Percentiles rank a stretch among this genome's conserved stretches.
Conservation (phyloP, 2,888 invertebrate genomes). For the Arenicola marina region DNA sequence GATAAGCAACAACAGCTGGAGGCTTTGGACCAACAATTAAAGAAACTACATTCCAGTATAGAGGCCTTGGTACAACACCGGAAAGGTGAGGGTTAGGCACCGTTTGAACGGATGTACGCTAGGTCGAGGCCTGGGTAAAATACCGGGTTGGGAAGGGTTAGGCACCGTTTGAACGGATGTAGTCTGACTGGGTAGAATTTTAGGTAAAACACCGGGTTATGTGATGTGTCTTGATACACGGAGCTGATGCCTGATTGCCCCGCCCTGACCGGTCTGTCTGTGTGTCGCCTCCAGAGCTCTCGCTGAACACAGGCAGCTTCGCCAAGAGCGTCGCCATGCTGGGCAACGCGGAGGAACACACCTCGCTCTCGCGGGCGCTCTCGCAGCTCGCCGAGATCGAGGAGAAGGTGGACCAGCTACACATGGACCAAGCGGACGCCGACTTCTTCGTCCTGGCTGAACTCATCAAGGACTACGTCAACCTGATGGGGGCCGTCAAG, state of each 20-base stretch:
- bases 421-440: slow-evolving; percentile 89
- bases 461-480: slow-evolving; percentile 91
- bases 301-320: slow-evolving; percentile 64
- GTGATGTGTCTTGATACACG: no score
- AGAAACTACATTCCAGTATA: slow-evolving; percentile 83
- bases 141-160: slow-evolving; percentile 71
- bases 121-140: slow-evolving; percentile 83
- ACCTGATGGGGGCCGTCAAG: slow-evolving; percentile 87
- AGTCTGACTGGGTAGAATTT: no score
- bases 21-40: slow-evolving; percentile 83
- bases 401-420: slow-evolving; percentile 72
- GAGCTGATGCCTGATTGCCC: neutral
- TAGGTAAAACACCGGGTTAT: slow-evolving; percentile 83
- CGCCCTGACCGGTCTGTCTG: no score
- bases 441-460: slow-evolving; percentile 95
- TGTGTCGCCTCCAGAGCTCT: slow-evolving; percentile 43
- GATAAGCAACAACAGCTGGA: slow-evolving; percentile 92
- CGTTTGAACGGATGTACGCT: no score
- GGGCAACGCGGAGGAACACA: slow-evolving; percentile 90
- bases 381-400: slow-evolving; percentile 88
- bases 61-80: slow-evolving; percentile 86
- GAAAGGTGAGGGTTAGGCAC: slow-evolving; percentile 62
- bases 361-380: slow-evolving; percentile 84
- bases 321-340: slow-evolving; percentile 88
- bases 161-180: no score